Conservation (phyloP, 2,113 vertebrate species). For the Natator depressus region DNA sequence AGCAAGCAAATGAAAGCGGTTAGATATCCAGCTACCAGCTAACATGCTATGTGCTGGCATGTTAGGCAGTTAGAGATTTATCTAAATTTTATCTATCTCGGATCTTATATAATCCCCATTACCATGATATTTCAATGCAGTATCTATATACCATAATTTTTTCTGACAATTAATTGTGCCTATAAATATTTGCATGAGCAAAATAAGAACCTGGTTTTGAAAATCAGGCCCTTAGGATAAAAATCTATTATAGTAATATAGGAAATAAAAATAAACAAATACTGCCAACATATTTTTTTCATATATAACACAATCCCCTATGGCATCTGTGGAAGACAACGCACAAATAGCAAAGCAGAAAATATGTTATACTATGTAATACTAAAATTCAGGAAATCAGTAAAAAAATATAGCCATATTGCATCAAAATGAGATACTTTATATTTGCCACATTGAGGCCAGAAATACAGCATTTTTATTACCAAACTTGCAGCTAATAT, state of each 20-base stretch:
- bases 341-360: neutral
- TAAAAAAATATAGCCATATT: neutral
- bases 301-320: neutral
- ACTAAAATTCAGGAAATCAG: neutral
- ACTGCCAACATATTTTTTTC: neutral
- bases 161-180: neutral
- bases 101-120: neutral
- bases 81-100: neutral
- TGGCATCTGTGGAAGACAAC: neutral
- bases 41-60: neutral
- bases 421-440: neutral
- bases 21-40: neutral
- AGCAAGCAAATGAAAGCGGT: neutral
- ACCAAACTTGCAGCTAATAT: neutral
- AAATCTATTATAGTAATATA: neutral
- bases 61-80: neutral
- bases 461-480: neutral
- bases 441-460: neutral
- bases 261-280: neutral
- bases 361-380: neutral
- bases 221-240: neutral
- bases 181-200: neutral
- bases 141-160: neutral
- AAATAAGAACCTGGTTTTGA: neutral
- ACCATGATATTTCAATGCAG: neutral